Base-by-base conservation (phyloP, 1,140 invertebrate species). In the Drosophila ananassae region DNA sequence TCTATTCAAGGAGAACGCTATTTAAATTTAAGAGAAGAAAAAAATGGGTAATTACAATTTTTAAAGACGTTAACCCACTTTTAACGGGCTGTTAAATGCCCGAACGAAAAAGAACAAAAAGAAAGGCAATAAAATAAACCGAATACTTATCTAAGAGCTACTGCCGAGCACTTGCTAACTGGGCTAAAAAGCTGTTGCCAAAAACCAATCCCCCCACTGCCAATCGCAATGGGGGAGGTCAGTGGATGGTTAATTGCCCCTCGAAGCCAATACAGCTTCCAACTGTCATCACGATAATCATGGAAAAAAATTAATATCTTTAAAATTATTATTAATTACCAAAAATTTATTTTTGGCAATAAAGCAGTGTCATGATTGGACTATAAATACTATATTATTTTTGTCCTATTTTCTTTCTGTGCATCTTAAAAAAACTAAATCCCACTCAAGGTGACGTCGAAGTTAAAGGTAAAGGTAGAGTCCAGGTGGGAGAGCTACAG, bases 221-320 rank as follows among this genome's bases (percentile, higher is more conserved):
- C 17, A 17, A 17, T 17, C 17, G 17, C 17, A 17, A 17, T 17
- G 17, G 17, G 73, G 77, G 75, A 83, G 83, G 82, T 87, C 83
- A 79, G 75, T 56, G 53, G 75, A 73, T 72, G 74, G 82, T 79
- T 89, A 76, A 89, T 82, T 82, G 72, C 77, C 73, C 62, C 73
- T 34, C 34, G 22, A 55, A 44, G n/a, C n/a, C 22, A n/a, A 73
- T 50, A 52, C 48, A 60, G 60, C 59, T 24, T 41, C 50, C 17
- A 63, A 41, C 46, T 63, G 46, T 66, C 30, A 60, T 60, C 30
- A 52, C 34, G 13, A 21, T 13, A 2, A 13, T 44, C 41, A 21
- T 7, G 48, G 4, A 30, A 52, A 37, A 34, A 13, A 24, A 1
- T 24, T 21, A 10, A 47, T 28, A 28, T 6, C 25, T 28, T 7